Percentiles rank a stretch among this genome's conserved stretches.
These are phyloP conservation scores for Siderastrea radians DNA, from an alignment of 92 coral and sea anemone genomes.

Conservation along the genomic window DNA sequence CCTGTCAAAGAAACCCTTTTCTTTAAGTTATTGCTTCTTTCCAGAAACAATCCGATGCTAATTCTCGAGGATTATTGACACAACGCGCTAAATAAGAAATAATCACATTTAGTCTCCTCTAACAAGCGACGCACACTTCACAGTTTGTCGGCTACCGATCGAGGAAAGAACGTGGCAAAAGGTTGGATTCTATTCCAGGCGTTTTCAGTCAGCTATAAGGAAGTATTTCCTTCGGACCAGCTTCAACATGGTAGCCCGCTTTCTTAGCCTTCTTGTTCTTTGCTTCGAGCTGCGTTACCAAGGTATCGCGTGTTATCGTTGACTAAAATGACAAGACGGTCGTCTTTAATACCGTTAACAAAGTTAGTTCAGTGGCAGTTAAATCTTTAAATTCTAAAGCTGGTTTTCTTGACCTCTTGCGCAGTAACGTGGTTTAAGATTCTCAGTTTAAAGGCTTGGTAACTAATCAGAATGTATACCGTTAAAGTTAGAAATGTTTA, in stretches of 20 bases:
- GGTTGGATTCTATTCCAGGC: too few relatives aligned
- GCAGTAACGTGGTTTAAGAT: background rate
- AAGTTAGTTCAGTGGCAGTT: too few relatives aligned
- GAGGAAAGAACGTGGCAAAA: background rate
- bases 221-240: background rate
- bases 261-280: background rate
- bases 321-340: too few relatives aligned
- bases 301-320: slow-evolving; percentile 16
- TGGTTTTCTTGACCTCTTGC: too few relatives aligned
- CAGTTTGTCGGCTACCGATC: background rate
- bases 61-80: slow-evolving; percentile 27
- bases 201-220: background rate
- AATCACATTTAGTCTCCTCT: background rate
- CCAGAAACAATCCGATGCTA: slow-evolving; percentile 13
- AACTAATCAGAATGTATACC: background rate
- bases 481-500: slow-evolving; percentile 6
- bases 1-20: slow-evolving; percentile 22
- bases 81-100: background rate
- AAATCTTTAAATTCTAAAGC: too few relatives aligned
- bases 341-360: too few relatives aligned
- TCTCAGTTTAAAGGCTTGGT: background rate
- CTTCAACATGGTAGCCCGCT: background rate
- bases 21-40: slow-evolving; percentile 31
- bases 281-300: slow-evolving; percentile 3
- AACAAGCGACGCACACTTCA: background rate